Evolutionary conservation across 2,113 vertebrate genomes (phyloP).

Genomic region (Gyps fulvus): DNA sequence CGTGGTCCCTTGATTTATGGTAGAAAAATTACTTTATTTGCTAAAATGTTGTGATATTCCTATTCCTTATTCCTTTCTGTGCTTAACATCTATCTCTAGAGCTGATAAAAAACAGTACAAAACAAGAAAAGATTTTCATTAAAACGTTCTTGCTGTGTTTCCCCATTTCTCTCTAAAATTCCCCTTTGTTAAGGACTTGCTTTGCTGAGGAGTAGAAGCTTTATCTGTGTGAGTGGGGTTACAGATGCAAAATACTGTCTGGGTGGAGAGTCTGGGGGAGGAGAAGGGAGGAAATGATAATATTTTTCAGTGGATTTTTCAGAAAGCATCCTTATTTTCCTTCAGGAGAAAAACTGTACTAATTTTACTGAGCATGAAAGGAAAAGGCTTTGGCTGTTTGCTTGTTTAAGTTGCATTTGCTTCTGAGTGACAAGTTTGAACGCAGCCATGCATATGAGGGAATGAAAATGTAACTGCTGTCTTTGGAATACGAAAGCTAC

Average conservation of each 20-base stretch:
- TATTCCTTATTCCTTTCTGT: not conserved
- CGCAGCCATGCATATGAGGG: rapidly evolving
- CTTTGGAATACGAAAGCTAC: not conserved
- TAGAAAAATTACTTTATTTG: not conserved
- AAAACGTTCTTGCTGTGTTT: not conserved
- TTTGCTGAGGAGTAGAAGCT: not conserved
- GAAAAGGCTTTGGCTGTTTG: not conserved
- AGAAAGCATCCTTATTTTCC: not conserved
- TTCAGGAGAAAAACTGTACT: not conserved
- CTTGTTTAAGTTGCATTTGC: not conserved
- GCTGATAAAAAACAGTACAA: not conserved
- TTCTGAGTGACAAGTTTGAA: not conserved
- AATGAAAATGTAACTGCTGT: not conserved
- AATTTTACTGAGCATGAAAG: not conserved
- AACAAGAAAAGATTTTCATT: not conserved
- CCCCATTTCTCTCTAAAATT: not conserved
- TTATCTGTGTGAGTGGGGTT: not conserved
- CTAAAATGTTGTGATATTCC: not conserved
- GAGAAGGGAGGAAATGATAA: not conserved
- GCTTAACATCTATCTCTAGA: not conserved
- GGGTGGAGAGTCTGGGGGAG: not conserved
- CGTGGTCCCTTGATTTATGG: rapidly evolving
- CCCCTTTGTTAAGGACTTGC: not conserved
- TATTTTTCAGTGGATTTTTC: not conserved
- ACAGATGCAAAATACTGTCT: not conserved